These are phyloP conservation scores for Yponomeuta sedellus DNA, from an alignment of 2,888 invertebrate species.

Conservation along the genomic window DNA sequence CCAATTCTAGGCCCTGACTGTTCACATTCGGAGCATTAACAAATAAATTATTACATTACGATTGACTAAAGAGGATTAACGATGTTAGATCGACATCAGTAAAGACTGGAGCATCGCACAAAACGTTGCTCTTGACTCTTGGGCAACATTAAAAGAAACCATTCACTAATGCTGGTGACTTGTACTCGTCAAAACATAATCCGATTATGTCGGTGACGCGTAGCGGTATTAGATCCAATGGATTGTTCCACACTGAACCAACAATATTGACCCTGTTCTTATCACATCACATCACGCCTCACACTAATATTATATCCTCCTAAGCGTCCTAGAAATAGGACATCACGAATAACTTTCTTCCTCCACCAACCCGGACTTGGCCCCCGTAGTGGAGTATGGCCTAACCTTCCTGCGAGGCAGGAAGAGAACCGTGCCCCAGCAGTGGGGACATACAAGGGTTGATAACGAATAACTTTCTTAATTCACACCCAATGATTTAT, in stretches of 20 bases:
- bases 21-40: neutral
- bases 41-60: constrained; percentile 1
- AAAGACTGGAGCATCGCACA: neutral
- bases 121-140: constrained; percentile 29
- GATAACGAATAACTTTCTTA: too few relatives aligned
- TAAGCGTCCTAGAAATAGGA: too few relatives aligned
- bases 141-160: constrained; percentile 53
- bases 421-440: too few relatives aligned
- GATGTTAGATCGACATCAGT: constrained; percentile 1
- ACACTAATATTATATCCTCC: too few relatives aligned
- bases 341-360: too few relatives aligned
- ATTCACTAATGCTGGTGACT: constrained; percentile 44
- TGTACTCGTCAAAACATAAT: constrained; percentile 46
- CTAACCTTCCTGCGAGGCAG: too few relatives aligned
- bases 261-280: neutral
- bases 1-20: neutral
- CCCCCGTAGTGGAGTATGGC: too few relatives aligned
- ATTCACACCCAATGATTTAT: too few relatives aligned
- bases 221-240: constrained; percentile 37
- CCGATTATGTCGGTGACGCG: constrained; percentile 58
- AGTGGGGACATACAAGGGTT: too few relatives aligned
- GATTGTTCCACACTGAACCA: neutral
- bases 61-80: neutral
- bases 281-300: too few relatives aligned
- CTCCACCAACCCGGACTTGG: too few relatives aligned